phyloP scores from a whole-genome alignment of 2,888 invertebrate genomes.

The Conus canariensis region DNA sequence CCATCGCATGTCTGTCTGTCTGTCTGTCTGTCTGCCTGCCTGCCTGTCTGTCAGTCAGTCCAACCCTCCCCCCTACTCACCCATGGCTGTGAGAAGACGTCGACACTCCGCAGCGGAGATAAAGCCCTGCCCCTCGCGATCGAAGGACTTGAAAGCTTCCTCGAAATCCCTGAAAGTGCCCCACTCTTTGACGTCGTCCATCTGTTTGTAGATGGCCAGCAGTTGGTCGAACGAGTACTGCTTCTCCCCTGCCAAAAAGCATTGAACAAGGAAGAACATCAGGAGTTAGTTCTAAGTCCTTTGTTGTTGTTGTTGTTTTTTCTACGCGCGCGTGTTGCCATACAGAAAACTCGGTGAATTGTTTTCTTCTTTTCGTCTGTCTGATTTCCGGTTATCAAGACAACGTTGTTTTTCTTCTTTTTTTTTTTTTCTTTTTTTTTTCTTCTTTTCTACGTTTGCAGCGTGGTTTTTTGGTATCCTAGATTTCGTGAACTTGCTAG shows the following conservation, averaged over 20 bases:
- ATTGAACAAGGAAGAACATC: not conserved
- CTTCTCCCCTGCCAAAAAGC: slow-evolving; percentile 85
- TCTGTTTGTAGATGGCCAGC: slow-evolving; percentile 97
- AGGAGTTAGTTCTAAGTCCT: not conserved
- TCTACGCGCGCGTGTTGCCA: too few relatives aligned
- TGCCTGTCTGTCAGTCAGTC: too few relatives aligned
- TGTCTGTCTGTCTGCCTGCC: not conserved
- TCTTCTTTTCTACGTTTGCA: too few relatives aligned
- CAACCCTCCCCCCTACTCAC: slow-evolving; percentile 80
- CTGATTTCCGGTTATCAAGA: too few relatives aligned
- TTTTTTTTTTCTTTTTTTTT: too few relatives aligned
- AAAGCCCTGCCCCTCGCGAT: slow-evolving; percentile 96
- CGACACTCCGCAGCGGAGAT: slow-evolving; percentile 98
- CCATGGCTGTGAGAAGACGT: slow-evolving; percentile 95
- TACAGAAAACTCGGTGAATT: too few relatives aligned
- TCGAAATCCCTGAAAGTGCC: slow-evolving; percentile 99
- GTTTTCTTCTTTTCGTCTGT: too few relatives aligned
- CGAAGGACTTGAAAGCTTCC: slow-evolving; percentile 99
- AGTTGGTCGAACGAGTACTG: slow-evolving; percentile 96
- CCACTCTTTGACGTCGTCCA: slow-evolving; percentile 98
- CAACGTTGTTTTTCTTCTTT: too few relatives aligned
- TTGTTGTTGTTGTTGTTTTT: too few relatives aligned
- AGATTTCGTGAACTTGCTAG: too few relatives aligned
- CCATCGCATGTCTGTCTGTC: not conserved
- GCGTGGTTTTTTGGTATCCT: too few relatives aligned